A percentile compares a stretch with the other conserved stretches of the same genome.
These are phyloP conservation scores for Podilymbus podiceps DNA, from an alignment of 2,113 vertebrate genomes.

Conservation along the genomic window DNA sequence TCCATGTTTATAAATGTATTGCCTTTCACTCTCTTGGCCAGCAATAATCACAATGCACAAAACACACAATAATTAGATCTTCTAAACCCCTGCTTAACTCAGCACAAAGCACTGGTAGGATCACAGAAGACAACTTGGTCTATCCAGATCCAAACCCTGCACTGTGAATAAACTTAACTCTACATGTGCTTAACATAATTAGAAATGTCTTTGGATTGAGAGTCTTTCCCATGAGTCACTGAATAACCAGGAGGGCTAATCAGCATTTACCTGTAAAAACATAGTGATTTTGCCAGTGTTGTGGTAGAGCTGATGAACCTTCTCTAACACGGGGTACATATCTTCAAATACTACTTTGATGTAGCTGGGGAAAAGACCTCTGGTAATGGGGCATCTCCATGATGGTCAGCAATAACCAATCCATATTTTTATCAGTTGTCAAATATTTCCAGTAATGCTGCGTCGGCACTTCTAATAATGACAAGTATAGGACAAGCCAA, in stretches of 20 bases:
- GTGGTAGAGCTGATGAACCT: not conserved
- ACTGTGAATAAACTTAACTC: not conserved
- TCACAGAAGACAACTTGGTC: not conserved
- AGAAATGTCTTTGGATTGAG: not conserved
- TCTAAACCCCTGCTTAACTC: not conserved
- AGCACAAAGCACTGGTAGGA: fast-evolving
- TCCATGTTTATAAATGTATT: not conserved
- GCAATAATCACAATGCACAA: not conserved
- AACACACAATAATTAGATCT: not conserved
- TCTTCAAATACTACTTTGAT: not conserved
- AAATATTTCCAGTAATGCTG: not conserved
- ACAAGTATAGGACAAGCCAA: not conserved
- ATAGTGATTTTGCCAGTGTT: not conserved
- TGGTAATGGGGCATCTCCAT: not conserved
- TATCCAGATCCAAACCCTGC: not conserved
- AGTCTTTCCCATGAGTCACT: not conserved
- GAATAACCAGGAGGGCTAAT: not conserved
- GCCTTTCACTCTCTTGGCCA: not conserved
- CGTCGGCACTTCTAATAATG: not conserved
- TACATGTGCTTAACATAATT: not conserved
- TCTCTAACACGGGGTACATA: not conserved
- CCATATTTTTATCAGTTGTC: not conserved
- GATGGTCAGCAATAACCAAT: not conserved
- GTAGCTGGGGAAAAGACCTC: not conserved
- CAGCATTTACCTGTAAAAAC: not conserved